These are phyloP conservation scores for Priocnemis perturbator DNA, from an alignment of 2,888 invertebrate genomes.

Conservation along the genomic window DNA sequence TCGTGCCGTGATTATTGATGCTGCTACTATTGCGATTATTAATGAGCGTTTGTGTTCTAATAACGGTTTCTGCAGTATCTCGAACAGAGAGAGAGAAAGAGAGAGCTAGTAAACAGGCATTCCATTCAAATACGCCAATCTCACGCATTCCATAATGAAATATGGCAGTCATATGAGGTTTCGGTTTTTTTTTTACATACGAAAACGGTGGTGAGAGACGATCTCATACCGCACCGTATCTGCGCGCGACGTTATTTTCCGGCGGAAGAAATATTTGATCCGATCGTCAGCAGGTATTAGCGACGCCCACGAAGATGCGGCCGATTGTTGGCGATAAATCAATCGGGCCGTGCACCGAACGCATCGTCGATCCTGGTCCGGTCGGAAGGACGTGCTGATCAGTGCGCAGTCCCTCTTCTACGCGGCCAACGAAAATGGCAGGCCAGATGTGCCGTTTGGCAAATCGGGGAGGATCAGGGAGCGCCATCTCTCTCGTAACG, in stretches of 20 bases:
- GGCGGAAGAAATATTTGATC: no score
- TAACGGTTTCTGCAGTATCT: no score
- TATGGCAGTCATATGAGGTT: no score
- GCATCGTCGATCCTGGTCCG: no score
- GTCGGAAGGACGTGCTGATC: no score
- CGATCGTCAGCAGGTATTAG: slow-evolving; percentile 1
- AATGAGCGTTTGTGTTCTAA: no score
- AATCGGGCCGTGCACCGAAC: no score
- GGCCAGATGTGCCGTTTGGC: slow-evolving; percentile 49
- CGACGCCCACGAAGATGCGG: neutral
- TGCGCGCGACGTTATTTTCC: no score
- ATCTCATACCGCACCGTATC: neutral
- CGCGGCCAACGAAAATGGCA: slow-evolving; percentile 29
- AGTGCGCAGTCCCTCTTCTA: neutral
- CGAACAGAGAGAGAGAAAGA: neutral
- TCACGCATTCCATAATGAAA: neutral
- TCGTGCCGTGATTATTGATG: no score
- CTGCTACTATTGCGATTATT: no score
- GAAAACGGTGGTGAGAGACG: neutral
- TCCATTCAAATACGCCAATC: neutral
- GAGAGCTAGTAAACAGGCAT: neutral
- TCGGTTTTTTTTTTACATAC: neutral
- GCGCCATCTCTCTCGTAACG: slow-evolving; percentile 11
- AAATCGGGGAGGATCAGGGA: slow-evolving; percentile 41
- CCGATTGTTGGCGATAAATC: no score